Conservation (phyloP, 2,113 vertebrate species). For the Ascaphus truei region DNA sequence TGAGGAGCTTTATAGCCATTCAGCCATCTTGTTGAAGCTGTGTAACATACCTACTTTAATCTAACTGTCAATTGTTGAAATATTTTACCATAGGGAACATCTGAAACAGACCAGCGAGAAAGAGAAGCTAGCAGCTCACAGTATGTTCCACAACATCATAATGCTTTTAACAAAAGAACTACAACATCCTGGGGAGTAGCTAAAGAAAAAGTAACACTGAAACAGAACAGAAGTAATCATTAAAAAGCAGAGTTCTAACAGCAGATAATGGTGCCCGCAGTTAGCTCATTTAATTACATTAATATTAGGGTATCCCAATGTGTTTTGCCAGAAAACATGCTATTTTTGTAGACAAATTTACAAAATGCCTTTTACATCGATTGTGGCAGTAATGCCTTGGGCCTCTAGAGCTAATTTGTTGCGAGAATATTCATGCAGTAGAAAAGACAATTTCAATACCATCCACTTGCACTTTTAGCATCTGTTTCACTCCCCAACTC, state of each 20-base stretch:
- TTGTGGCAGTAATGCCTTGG: slow-evolving; percentile 1
- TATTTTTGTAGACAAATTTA: not conserved
- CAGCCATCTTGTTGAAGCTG: slow-evolving; percentile 35
- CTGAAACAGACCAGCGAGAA: slow-evolving; percentile 34
- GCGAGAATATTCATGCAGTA: not conserved
- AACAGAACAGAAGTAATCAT: slow-evolving; percentile 19
- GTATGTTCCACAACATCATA: slow-evolving; percentile 27
- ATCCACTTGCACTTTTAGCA: not conserved
- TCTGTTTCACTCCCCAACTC: not conserved
- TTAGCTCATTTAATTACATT: slow-evolving; percentile 2
- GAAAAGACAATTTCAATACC: not conserved
- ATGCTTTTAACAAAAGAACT: slow-evolving; percentile 35
- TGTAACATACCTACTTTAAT: slow-evolving; percentile 34
- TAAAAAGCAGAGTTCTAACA: slow-evolving; percentile 14
- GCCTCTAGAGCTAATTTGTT: not conserved
- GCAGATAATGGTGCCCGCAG: not conserved
- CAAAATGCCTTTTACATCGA: not conserved
- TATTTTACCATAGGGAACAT: slow-evolving; percentile 34
- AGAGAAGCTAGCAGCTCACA: slow-evolving; percentile 15
- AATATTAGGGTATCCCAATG: not conserved
- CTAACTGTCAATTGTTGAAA: slow-evolving; percentile 34
- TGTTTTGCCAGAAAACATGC: not conserved
- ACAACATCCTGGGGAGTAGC: slow-evolving; percentile 26
- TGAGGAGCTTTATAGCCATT: slow-evolving; percentile 12
- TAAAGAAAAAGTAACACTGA: slow-evolving; percentile 21